Evolutionary conservation across 2,888 invertebrate species (phyloP).

Genomic region (Helicoverpa assulta): DNA sequence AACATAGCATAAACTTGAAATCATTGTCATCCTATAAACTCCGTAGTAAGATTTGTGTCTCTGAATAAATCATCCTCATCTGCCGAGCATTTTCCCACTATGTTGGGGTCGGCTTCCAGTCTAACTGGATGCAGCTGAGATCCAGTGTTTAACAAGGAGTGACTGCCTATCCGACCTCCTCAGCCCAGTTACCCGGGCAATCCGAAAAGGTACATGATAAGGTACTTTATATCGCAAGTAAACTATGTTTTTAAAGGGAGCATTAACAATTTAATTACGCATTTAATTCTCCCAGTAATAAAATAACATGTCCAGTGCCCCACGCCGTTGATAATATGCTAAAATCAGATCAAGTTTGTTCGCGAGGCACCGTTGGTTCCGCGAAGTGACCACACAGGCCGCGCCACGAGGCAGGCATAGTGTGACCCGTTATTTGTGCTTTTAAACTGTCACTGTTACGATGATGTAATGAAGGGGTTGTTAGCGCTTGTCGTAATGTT

Average conservation of each 20-base stretch:
- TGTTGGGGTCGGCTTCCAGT: too few relatives aligned
- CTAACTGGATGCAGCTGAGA: too few relatives aligned
- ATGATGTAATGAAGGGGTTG: not conserved
- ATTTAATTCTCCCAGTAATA: constrained; percentile 1
- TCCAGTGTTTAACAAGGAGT: too few relatives aligned
- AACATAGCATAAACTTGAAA: too few relatives aligned
- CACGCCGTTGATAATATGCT: constrained; percentile 49
- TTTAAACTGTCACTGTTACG: constrained; percentile 7
- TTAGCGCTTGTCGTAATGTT: not conserved
- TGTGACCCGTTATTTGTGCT: constrained; percentile 37
- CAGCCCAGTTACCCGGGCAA: too few relatives aligned
- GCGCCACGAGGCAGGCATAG: constrained; percentile 32
- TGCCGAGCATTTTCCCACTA: too few relatives aligned
- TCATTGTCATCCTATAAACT: too few relatives aligned
- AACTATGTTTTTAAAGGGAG: not conserved
- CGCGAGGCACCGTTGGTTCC: constrained; percentile 57
- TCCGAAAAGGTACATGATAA: too few relatives aligned
- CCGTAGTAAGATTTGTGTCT: too few relatives aligned
- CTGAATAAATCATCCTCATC: too few relatives aligned
- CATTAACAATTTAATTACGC: not conserved
- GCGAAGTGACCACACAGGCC: constrained; percentile 57
- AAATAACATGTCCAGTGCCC: constrained; percentile 23
- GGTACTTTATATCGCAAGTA: too few relatives aligned
- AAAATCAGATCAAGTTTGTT: constrained; percentile 57
- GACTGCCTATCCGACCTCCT: too few relatives aligned